Percentiles rank a stretch among this genome's conserved stretches.
phyloP scores from a whole-genome alignment of 2,797 vertebrate genomes.

The Nothura maculosa region DNA sequence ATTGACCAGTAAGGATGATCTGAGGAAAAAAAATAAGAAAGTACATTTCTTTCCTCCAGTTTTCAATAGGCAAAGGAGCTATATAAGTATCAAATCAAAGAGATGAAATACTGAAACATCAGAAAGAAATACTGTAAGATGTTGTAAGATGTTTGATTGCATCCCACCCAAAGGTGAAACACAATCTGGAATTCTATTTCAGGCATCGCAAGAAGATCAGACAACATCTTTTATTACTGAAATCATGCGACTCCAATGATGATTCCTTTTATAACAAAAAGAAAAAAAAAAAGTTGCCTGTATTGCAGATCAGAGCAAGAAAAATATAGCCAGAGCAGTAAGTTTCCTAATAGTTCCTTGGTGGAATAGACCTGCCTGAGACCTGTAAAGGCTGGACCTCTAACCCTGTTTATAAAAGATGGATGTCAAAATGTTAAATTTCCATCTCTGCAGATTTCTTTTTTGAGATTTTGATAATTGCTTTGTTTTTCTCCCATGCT shows the following conservation, averaged over 20 bases:
- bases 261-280: background rate
- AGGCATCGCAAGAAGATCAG: background rate
- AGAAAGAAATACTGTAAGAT: background rate
- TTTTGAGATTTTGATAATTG: background rate
- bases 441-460: background rate
- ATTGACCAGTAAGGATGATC: background rate
- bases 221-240: background rate
- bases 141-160: background rate
- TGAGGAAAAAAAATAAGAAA: background rate
- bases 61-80: background rate
- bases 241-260: background rate
- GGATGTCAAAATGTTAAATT: background rate
- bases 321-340: background rate
- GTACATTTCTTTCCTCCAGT: background rate
- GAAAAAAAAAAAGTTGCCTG: background rate
- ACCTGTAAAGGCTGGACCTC: background rate
- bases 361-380: background rate
- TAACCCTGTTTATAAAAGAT: background rate
- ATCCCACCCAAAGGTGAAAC: background rate
- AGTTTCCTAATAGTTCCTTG: background rate
- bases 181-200: background rate
- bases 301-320: background rate
- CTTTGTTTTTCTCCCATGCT: background rate
- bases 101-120: background rate
- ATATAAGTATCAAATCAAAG: slow-evolving; percentile 1